phyloP scores from a whole-genome alignment of 2,113 vertebrate species.

The Willisornis vidua region DNA sequence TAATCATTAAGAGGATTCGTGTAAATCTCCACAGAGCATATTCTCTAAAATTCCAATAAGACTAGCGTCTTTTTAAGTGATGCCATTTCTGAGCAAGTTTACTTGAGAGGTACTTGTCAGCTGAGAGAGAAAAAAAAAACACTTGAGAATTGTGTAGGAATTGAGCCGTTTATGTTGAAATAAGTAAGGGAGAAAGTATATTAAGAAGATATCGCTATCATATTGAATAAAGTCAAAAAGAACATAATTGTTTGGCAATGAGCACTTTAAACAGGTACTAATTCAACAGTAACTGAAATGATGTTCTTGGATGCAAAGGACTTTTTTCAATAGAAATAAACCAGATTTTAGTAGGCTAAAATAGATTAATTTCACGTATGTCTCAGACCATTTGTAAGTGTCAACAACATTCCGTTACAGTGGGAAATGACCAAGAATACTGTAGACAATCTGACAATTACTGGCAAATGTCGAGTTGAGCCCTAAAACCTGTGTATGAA shows the following conservation, averaged over 20 bases:
- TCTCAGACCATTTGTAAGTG: not conserved
- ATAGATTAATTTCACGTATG: slow-evolving; percentile 1
- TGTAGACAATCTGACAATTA: not conserved
- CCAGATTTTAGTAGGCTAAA: not conserved
- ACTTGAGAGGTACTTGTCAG: not conserved
- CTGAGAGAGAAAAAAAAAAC: not conserved
- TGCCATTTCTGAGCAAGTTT: not conserved
- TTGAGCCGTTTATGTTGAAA: not conserved
- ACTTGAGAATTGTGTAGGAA: not conserved
- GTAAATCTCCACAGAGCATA: not conserved
- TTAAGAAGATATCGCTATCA: not conserved
- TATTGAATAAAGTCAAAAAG: not conserved
- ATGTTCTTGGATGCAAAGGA: not conserved
- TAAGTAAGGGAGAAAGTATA: not conserved
- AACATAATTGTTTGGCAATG: not conserved
- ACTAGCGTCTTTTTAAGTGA: not conserved
- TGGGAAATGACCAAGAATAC: not conserved
- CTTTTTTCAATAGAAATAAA: slow-evolving; percentile 23
- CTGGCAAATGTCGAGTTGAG: not conserved
- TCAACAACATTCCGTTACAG: not conserved
- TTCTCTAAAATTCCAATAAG: not conserved
- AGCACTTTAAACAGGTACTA: slow-evolving; percentile 23
- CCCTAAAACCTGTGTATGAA: not conserved
- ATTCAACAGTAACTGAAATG: not conserved
- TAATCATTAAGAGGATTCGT: not conserved